These are phyloP conservation scores for Oreotrochilus melanogaster DNA, from an alignment of 2,113 vertebrate genomes.

Conservation along the genomic window DNA sequence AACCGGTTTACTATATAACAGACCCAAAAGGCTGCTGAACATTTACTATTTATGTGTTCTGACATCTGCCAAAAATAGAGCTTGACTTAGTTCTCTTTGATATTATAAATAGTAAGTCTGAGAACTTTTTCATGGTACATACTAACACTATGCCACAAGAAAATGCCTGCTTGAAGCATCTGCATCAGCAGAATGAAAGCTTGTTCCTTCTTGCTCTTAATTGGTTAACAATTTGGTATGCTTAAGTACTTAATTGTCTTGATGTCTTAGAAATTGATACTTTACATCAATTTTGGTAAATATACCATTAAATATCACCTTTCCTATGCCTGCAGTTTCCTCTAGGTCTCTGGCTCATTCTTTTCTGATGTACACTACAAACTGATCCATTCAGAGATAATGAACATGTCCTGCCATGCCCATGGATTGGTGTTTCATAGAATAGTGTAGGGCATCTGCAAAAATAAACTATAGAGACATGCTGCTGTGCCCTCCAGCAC, in stretches of 20 bases:
- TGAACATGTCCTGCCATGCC: not conserved
- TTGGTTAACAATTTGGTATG: not conserved
- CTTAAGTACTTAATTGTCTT: not conserved
- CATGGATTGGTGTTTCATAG: not conserved
- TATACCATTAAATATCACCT: not conserved
- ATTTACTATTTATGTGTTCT: not conserved
- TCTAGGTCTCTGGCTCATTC: not conserved
- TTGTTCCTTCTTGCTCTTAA: not conserved
- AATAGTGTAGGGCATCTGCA: not conserved
- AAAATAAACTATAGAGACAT: not conserved
- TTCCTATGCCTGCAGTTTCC: not conserved
- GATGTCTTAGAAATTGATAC: not conserved
- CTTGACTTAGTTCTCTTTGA: not conserved
- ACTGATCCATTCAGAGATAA: not conserved
- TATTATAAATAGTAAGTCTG: not conserved
- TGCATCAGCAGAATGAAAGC: not conserved
- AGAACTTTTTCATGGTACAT: not conserved
- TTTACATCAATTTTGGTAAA: not conserved
- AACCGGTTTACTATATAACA: not conserved
- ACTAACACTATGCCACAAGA: not conserved
- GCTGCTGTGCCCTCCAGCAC: not conserved
- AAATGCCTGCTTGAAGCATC: not conserved
- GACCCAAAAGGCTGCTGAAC: not conserved
- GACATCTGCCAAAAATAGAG: not conserved
- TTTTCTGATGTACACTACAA: rapidly evolving